These are phyloP conservation scores for Brachyistius frenatus DNA, from an alignment of 2,113 vertebrate genomes.

Conservation along the genomic window DNA sequence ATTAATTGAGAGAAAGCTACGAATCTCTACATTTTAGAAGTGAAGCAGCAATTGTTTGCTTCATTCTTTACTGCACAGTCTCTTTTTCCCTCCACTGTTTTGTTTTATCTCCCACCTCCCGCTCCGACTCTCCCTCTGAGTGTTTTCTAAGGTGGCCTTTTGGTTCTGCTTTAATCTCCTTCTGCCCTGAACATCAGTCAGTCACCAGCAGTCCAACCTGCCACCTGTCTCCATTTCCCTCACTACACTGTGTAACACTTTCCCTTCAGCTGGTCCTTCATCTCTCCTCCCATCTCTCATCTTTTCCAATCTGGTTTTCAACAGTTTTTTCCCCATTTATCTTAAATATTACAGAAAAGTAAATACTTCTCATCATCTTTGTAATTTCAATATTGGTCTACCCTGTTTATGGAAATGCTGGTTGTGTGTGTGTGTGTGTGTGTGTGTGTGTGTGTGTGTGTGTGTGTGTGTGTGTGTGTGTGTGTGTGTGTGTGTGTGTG, in stretches of 20 bases:
- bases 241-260: slow-evolving; percentile 47
- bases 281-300: slow-evolving; percentile 30
- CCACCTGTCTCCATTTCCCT: slow-evolving; percentile 63
- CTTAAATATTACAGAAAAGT: background rate
- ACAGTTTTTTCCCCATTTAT: slow-evolving; percentile 19
- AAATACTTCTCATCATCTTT: slow-evolving; percentile 6
- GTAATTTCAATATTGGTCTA: slow-evolving; percentile 32
- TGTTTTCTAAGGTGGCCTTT: slow-evolving; percentile 54
- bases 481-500: no score
- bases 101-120: slow-evolving; percentile 6
- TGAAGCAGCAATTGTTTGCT: no score
- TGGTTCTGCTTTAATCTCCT: slow-evolving; percentile 74
- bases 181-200: slow-evolving; percentile 67
- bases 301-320: slow-evolving; percentile 15
- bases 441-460: no score
- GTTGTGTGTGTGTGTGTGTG: background rate
- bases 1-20: no score
- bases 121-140: background rate
- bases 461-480: no score
- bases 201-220: slow-evolving; percentile 63
- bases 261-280: slow-evolving; percentile 50
- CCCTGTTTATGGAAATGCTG: slow-evolving; percentile 47
- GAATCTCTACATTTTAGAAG: no score
- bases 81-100: slow-evolving; percentile 7
- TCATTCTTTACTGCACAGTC: background rate